These are phyloP conservation scores for Heteractis magnifica DNA, from an alignment of 92 coral and sea anemone genomes.

Conservation along the genomic window DNA sequence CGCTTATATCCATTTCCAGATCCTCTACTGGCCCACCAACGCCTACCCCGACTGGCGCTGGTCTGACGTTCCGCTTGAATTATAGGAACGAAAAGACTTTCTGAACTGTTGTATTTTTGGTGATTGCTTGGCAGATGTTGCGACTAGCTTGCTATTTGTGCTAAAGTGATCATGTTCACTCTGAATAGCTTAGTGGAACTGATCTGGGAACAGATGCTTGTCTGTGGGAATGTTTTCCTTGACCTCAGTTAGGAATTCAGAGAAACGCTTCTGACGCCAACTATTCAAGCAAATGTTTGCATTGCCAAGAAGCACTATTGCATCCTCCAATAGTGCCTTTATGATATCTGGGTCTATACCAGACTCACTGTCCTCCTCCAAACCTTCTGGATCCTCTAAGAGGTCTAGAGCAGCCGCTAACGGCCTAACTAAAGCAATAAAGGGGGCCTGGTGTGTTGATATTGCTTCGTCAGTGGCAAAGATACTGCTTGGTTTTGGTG, in stretches of 20 bases:
- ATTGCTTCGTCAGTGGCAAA: slow-evolving; percentile 47
- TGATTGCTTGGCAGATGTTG: slow-evolving; percentile 17
- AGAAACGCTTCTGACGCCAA: too few species aligned
- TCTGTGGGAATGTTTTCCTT: slow-evolving; percentile 34
- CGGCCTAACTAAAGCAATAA: slow-evolving; percentile 36
- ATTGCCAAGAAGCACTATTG: slow-evolving; percentile 47
- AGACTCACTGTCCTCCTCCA: slow-evolving; percentile 17
- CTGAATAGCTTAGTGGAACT: slow-evolving; percentile 50
- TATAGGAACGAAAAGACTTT: background rate
- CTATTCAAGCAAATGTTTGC: slow-evolving; percentile 31
- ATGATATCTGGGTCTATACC: slow-evolving; percentile 47
- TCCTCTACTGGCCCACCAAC: background rate
- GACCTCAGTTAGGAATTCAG: too few species aligned
- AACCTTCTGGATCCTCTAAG: slow-evolving; percentile 12
- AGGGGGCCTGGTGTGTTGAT: slow-evolving; percentile 28
- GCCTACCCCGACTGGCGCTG: background rate
- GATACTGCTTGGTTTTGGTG: slow-evolving; percentile 39
- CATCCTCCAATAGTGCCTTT: slow-evolving; percentile 42
- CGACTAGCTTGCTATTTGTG: slow-evolving; percentile 38
- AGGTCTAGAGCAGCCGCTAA: slow-evolving; percentile 37
- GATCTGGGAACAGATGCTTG: slow-evolving; percentile 46
- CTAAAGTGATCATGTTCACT: slow-evolving; percentile 53
- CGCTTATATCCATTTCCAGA: background rate
- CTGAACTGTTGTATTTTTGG: background rate
- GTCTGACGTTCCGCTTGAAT: background rate